phyloP scores from a whole-genome alignment of 2,888 invertebrate species.

The Drosophila gaucha region DNA sequence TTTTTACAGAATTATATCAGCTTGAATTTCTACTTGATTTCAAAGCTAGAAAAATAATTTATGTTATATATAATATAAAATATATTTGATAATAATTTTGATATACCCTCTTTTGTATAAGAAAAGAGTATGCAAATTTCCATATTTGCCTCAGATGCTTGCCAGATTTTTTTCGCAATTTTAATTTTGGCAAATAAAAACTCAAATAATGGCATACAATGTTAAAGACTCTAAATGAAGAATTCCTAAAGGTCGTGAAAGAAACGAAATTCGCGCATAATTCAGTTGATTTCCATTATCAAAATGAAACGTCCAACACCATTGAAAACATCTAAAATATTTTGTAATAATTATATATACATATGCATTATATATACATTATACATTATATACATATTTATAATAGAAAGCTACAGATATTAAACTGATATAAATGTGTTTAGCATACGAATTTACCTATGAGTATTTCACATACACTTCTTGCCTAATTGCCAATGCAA shows the following conservation, averaged over 20 bases:
- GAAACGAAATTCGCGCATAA: not conserved
- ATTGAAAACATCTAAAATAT: not conserved
- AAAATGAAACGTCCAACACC: not conserved
- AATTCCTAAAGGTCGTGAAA: not conserved
- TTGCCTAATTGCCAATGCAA: constrained; percentile 11
- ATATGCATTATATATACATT: not conserved
- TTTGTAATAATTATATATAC: not conserved
- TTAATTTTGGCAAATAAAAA: not conserved
- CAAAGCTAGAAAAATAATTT: too few species aligned
- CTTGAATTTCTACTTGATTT: too few species aligned
- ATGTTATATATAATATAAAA: too few species aligned
- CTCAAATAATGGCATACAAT: not conserved
- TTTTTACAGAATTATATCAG: too few species aligned
- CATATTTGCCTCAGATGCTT: constrained; percentile 1
- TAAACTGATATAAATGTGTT: too few species aligned
- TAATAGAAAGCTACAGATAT: too few species aligned
- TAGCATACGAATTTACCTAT: too few species aligned
- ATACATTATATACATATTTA: not conserved
- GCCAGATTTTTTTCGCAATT: constrained; percentile 10
- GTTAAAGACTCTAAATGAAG: not conserved
- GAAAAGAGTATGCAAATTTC: not conserved
- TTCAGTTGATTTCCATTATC: not conserved
- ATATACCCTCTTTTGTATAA: not conserved
- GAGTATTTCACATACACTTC: not conserved
- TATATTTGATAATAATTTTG: too few species aligned